Percentiles rank a stretch among this genome's conserved stretches.
phyloP scores from a whole-genome alignment of 2,888 invertebrate genomes.

The Tetragonisca angustula region DNA sequence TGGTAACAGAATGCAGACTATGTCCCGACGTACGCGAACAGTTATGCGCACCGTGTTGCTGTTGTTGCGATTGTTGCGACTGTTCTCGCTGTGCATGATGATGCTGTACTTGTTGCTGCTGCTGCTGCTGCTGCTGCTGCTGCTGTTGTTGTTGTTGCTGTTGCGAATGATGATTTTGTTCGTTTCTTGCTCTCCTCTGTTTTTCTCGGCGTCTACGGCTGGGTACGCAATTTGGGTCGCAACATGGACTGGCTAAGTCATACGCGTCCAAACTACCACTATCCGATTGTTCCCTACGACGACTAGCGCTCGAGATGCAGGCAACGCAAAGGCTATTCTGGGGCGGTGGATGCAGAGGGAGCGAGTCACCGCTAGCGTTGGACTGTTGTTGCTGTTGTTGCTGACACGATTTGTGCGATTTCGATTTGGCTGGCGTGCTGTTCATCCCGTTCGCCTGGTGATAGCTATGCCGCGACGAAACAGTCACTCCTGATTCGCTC shows the following conservation, averaged over 20 bases:
- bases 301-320: slow-evolving; percentile 81
- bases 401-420: slow-evolving; percentile 73
- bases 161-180: slow-evolving; percentile 78
- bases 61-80: slow-evolving; percentile 63
- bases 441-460: slow-evolving; percentile 83
- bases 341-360: slow-evolving; percentile 58
- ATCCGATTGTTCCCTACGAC: slow-evolving; percentile 75
- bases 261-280: slow-evolving; percentile 94
- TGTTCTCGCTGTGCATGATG: slow-evolving; percentile 67
- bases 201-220: slow-evolving; percentile 86
- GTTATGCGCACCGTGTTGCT: slow-evolving; percentile 73
- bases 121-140: slow-evolving; percentile 70
- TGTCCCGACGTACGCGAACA: slow-evolving; percentile 81
- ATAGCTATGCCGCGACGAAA: slow-evolving; percentile 81
- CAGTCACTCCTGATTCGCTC: slow-evolving; percentile 80
- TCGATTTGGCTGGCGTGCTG: slow-evolving; percentile 74
- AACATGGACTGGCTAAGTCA: slow-evolving; percentile 93
- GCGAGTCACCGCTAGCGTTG: slow-evolving; percentile 25
- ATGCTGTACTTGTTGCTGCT: slow-evolving; percentile 70
- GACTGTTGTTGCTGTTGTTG: slow-evolving; percentile 65
- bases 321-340: slow-evolving; percentile 80
- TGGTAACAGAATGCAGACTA: slow-evolving; percentile 93
- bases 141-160: slow-evolving; percentile 70
- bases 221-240: slow-evolving; percentile 94
- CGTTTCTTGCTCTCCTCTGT: slow-evolving; percentile 84